Percentiles rank a stretch among this genome's conserved stretches.
phyloP scores from a whole-genome alignment of 2,888 invertebrate genomes.

The Napeogenes inachia region DNA sequence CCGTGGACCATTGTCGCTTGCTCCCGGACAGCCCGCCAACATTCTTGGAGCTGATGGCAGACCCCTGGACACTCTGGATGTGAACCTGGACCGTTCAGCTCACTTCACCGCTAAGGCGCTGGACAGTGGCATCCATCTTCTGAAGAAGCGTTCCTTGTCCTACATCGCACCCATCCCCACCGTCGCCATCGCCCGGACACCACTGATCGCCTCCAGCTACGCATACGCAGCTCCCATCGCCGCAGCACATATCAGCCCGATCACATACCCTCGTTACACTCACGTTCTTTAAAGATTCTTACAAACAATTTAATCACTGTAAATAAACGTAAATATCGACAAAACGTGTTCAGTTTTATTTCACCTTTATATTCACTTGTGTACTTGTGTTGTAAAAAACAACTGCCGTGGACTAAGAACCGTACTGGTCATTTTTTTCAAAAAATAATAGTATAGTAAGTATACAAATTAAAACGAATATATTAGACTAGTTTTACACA shows the following conservation, averaged over 20 bases:
- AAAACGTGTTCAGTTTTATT: no score
- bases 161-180: constrained; percentile 35
- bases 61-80: constrained; percentile 66
- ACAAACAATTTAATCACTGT: background rate
- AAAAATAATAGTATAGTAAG: no score
- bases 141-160: constrained; percentile 50
- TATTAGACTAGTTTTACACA: no score
- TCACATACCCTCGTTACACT: constrained; percentile 21
- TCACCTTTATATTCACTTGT: no score
- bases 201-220: constrained; percentile 36
- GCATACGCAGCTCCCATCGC: constrained; percentile 30
- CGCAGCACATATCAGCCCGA: constrained; percentile 26
- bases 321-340: constrained; percentile 8
- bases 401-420: no score
- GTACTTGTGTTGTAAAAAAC: no score
- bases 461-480: no score
- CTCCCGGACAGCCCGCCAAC: constrained; percentile 68
- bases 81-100: constrained; percentile 65
- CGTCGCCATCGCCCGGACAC: constrained; percentile 35
- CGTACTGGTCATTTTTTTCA: no score
- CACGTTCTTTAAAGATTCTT: constrained; percentile 13
- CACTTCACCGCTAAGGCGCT: constrained; percentile 62
- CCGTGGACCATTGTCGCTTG: constrained; percentile 62
- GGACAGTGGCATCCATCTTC: constrained; percentile 44
- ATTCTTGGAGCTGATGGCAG: constrained; percentile 64